These are phyloP conservation scores for Lasioglossum marginatum DNA, from an alignment of 2,888 invertebrate species.

Conservation along the genomic window DNA sequence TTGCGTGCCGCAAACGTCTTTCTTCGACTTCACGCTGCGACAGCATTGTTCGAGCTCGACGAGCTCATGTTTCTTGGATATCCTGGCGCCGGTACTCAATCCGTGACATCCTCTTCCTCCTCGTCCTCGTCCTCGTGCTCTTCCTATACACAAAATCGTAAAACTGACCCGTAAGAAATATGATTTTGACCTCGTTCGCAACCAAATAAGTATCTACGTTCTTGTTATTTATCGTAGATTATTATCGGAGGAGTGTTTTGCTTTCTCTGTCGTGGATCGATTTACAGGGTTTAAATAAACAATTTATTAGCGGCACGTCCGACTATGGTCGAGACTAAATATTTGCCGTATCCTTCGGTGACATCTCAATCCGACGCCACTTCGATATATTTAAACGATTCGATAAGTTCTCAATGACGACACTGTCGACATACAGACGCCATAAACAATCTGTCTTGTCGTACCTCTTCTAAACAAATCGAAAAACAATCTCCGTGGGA, in stretches of 20 bases:
- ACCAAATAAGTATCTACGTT: not conserved
- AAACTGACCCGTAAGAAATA: not conserved
- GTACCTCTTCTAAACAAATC: too few species aligned
- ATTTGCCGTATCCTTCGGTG: constrained; percentile 48
- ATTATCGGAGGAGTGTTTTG: not conserved
- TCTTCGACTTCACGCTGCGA: constrained; percentile 36
- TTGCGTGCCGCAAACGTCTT: constrained; percentile 26
- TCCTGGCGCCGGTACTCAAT: constrained; percentile 64
- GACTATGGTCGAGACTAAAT: constrained; percentile 57
- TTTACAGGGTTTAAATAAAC: constrained; percentile 27
- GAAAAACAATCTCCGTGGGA: too few species aligned
- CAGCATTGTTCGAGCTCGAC: constrained; percentile 54
- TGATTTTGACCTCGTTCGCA: not conserved
- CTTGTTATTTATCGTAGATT: not conserved
- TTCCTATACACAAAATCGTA: not conserved
- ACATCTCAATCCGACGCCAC: constrained; percentile 21
- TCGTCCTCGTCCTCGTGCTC: not conserved
- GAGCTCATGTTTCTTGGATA: constrained; percentile 61
- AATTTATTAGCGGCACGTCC: not conserved
- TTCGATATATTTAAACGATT: constrained; percentile 25
- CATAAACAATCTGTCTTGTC: constrained; percentile 7
- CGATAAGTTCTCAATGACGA: constrained; percentile 28
- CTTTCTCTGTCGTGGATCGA: not conserved
- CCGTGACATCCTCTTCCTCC: constrained; percentile 19
- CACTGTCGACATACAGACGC: constrained; percentile 36